Percentiles rank a stretch among this genome's conserved stretches.
These are phyloP conservation scores for Chionomys nivalis DNA, from an alignment of 2,113 vertebrate species.

Conservation along the genomic window DNA sequence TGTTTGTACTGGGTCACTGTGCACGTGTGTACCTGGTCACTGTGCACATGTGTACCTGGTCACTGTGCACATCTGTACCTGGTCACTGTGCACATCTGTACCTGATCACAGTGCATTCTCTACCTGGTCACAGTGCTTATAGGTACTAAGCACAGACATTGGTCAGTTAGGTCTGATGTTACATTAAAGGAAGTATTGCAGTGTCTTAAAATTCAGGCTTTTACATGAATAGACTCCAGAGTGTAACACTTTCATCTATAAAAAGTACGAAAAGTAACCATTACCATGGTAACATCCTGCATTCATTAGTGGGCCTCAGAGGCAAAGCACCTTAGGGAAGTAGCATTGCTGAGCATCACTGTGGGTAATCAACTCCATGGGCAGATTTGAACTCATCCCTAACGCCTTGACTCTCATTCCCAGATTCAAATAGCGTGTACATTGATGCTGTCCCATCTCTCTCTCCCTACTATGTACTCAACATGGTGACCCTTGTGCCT, in stretches of 20 bases:
- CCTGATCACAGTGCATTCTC: not conserved
- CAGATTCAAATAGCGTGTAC: not conserved
- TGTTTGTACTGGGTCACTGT: not conserved
- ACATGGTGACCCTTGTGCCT: not conserved
- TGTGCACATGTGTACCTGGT: not conserved
- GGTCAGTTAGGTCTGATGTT: not conserved
- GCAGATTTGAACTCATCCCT: not conserved
- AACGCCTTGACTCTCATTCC: not conserved
- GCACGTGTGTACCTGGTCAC: not conserved
- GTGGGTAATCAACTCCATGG: not conserved
- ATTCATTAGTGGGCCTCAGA: conserved; percentile 22
- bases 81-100: not conserved
- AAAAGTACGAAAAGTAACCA: conserved; percentile 78
- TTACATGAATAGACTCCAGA: conserved; percentile 77
- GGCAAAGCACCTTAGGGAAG: conserved; percentile 47
- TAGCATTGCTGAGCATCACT: conserved; percentile 20
- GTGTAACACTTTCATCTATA: conserved; percentile 71
- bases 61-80: not conserved
- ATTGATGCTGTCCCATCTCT: not conserved
- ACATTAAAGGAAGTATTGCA: conserved; percentile 33
- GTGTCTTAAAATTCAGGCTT: conserved; percentile 66
- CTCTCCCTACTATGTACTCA: not conserved
- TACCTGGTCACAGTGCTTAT: not conserved
- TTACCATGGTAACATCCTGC: conserved; percentile 82
- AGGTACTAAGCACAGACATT: not conserved